Percentiles rank a stretch among this genome's conserved stretches.
Evolutionary conservation across 2,113 vertebrate genomes (phyloP).

Genomic region (Sapajus apella): DNA sequence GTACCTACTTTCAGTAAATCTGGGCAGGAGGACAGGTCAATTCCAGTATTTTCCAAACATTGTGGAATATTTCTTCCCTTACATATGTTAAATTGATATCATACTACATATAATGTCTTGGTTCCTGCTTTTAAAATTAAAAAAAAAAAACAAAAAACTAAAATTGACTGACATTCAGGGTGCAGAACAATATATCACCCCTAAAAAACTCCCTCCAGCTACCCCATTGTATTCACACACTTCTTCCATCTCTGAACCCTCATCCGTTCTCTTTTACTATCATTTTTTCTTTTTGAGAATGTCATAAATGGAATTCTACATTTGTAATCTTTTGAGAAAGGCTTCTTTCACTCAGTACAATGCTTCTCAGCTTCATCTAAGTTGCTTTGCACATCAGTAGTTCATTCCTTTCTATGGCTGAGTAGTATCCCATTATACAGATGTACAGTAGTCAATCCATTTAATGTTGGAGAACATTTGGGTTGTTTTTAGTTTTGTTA

Average conservation of each 20-base stretch:
- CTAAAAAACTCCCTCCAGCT: background rate
- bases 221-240: background rate
- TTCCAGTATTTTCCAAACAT: background rate
- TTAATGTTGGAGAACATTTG: background rate
- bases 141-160: background rate
- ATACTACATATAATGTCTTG: background rate
- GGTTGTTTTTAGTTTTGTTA: background rate
- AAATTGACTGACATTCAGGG: background rate
- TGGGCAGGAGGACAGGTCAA: background rate
- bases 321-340: background rate
- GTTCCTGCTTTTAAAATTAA: conserved; percentile 30
- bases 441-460: background rate
- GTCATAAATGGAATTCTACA: background rate
- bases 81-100: background rate
- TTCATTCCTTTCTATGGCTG: background rate
- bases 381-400: background rate
- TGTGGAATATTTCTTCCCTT: background rate
- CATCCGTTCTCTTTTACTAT: background rate
- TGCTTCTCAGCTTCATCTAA: background rate
- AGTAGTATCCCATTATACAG: background rate
- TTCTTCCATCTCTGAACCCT: background rate
- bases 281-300: background rate
- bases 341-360: background rate
- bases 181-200: background rate
- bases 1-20: background rate